These are phyloP conservation scores for Pseudomugil tenellus DNA, from an alignment of 2,797 vertebrate species.

Conservation along the genomic window DNA sequence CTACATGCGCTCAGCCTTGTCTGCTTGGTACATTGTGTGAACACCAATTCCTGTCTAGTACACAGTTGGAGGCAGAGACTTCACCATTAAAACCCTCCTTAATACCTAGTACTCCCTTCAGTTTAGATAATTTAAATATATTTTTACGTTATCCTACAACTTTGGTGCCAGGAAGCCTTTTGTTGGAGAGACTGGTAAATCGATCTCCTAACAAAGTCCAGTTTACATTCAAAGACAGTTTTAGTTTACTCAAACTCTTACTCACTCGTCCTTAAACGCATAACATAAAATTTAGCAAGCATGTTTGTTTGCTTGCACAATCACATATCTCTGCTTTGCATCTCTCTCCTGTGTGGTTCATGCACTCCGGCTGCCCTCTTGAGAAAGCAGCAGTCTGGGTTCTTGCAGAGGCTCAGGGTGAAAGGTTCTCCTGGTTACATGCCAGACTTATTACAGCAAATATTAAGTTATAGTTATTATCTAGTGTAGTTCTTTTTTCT, in stretches of 20 bases:
- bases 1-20: not conserved
- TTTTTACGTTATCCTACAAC: conserved; percentile 1
- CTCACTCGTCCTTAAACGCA: conserved; percentile 9
- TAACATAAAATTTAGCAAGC: conserved; percentile 2
- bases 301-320: conserved; percentile 1
- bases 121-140: not conserved
- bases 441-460: conserved; percentile 70
- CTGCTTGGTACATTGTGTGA: conserved; percentile 40
- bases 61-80: conserved; percentile 50
- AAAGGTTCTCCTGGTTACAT: conserved; percentile 68
- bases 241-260: conserved; percentile 40
- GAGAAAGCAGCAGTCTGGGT: conserved; percentile 44
- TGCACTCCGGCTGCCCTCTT: conserved; percentile 45
- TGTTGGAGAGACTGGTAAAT: conserved; percentile 5
- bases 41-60: conserved; percentile 33
- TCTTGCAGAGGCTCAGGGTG: conserved; percentile 40
- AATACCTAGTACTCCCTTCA: conserved; percentile 1
- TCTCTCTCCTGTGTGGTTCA: conserved; percentile 31
- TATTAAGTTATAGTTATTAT: conserved; percentile 67
- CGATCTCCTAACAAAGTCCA: conserved; percentile 37
- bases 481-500: conserved; percentile 34
- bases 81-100: conserved; percentile 39
- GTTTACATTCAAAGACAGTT: conserved; percentile 26
- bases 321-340: conserved; percentile 10
- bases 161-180: conserved; percentile 37